A percentile compares a stretch with the other conserved stretches of the same genome.
These are phyloP conservation scores for Antheraea pernyi DNA, from an alignment of 1,140 invertebrate species.

Conservation along the genomic window DNA sequence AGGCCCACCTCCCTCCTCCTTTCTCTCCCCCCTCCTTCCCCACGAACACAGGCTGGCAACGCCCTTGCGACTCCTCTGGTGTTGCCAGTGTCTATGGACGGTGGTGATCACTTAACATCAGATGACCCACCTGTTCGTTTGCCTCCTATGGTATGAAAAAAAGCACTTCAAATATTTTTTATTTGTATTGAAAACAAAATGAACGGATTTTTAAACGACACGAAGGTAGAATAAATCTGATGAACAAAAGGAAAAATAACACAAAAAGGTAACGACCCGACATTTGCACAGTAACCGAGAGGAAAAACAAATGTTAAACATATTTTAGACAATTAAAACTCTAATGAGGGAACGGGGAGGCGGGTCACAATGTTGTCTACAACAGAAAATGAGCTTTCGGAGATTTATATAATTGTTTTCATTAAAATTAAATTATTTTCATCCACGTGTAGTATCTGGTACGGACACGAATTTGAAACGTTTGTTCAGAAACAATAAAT, in stretches of 20 bases:
- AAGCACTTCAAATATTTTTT: background rate
- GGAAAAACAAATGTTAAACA: slow-evolving; percentile 9
- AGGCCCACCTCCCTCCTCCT: no score
- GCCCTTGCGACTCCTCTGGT: no score
- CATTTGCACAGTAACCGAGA: slow-evolving; percentile 2
- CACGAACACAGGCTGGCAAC: no score
- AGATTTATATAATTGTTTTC: slow-evolving; percentile 1
- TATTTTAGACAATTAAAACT: slow-evolving; percentile 14
- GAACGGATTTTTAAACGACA: background rate
- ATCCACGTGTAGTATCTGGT: background rate
- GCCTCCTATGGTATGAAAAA: no score
- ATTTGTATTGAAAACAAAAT: background rate
- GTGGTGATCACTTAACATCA: no score
- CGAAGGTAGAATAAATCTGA: background rate
- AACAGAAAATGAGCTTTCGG: slow-evolving; percentile 9
- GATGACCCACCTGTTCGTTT: no score
- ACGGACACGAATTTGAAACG: background rate
- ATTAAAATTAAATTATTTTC: background rate
- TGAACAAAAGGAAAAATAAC: background rate
- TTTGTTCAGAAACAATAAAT: no score
- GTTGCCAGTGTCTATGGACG: no score
- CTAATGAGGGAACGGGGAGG: slow-evolving; percentile 6
- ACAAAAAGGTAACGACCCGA: background rate
- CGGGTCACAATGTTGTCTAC: slow-evolving; percentile 8
- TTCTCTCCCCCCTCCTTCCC: no score